Conservation (phyloP, 2,113 vertebrate species). For the Baryphthengus martii region DNA sequence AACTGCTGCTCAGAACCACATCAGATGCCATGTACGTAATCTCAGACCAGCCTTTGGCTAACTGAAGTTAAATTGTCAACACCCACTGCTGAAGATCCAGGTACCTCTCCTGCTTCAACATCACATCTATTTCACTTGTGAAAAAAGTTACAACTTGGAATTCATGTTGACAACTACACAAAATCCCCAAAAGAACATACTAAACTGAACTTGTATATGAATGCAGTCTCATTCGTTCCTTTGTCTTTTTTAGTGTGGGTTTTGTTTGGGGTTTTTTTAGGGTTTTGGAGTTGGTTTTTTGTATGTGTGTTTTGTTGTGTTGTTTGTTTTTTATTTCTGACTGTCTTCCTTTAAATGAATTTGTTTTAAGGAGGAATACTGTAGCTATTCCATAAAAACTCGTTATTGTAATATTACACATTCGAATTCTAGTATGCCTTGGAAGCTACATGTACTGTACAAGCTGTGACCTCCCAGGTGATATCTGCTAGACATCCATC, state of each 20-base stretch:
- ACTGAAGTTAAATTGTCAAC: not conserved
- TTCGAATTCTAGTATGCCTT: not conserved
- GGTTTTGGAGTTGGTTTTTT: not conserved
- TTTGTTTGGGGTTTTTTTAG: not conserved
- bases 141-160: not conserved
- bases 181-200: not conserved
- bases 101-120: not conserved
- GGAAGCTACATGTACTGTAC: not conserved
- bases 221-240: not conserved
- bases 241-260: not conserved
- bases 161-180: not conserved
- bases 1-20: not conserved
- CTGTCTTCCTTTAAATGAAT: not conserved
- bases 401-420: not conserved
- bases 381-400: not conserved
- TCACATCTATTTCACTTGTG: not conserved
- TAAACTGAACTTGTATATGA: not conserved
- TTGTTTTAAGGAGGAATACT: not conserved
- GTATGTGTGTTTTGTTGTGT: not conserved
- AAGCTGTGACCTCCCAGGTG: not conserved
- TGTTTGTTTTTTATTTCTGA: not conserved
- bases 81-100: not conserved
- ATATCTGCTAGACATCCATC: not conserved
- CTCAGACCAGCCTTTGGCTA: not conserved
- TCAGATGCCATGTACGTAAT: not conserved